phyloP scores from a whole-genome alignment of 2,113 vertebrate species.

The Struthio camelus region DNA sequence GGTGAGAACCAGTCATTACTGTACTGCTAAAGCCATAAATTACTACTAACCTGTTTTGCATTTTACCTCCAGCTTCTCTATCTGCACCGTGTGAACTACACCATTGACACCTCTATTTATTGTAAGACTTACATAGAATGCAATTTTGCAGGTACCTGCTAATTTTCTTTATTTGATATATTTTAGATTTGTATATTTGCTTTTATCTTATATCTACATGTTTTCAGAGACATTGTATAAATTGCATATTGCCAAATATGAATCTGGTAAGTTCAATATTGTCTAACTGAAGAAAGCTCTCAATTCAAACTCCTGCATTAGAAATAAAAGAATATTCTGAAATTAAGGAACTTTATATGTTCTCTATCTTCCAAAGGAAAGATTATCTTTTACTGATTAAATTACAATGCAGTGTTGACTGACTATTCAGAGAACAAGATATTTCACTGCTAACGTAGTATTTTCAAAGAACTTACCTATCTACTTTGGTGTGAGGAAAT shows the following conservation, averaged over 20 bases:
- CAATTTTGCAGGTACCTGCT: neutral
- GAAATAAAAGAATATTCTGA: neutral
- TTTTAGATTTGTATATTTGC: neutral
- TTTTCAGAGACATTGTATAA: neutral
- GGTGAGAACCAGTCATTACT: no score
- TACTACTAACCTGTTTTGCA: no score
- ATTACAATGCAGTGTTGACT: neutral
- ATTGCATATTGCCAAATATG: neutral
- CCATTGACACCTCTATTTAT: no score
- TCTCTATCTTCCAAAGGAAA: neutral
- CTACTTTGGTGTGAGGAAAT: neutral
- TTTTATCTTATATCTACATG: neutral
- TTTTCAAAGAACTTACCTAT: neutral
- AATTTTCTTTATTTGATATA: neutral
- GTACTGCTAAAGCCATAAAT: no score
- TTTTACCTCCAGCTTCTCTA: no score
- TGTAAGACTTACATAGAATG: neutral
- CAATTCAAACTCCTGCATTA: neutral
- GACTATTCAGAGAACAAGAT: neutral
- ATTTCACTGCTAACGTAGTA: neutral
- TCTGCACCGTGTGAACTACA: no score
- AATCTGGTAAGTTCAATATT: neutral
- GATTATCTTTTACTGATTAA: neutral
- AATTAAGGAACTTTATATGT: neutral
- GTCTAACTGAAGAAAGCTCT: neutral